Evolutionary conservation across 2,888 invertebrate species (phyloP).

Genomic region (Euzetes globulus): DNA sequence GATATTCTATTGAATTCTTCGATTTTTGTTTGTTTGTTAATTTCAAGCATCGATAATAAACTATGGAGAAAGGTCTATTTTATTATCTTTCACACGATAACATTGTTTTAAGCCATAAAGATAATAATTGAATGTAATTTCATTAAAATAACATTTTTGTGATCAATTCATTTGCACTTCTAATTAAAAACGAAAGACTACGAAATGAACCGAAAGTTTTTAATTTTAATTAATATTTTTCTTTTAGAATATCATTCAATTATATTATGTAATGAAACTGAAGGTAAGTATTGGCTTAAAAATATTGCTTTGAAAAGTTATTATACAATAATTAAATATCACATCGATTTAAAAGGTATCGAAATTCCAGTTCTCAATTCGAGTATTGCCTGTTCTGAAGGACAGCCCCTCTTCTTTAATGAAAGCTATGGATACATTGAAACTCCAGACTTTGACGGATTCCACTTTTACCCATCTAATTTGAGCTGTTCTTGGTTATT

Average conservation of each 20-base stretch:
- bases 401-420: slow-evolving; percentile 32
- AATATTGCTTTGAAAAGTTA: not conserved
- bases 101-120: not conserved
- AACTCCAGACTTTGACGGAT: slow-evolving; percentile 37
- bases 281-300: not conserved
- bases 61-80: not conserved
- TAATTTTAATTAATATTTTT: too few species aligned
- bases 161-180: not conserved
- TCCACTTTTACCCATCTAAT: slow-evolving; percentile 37
- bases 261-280: not conserved
- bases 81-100: not conserved
- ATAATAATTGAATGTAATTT: not conserved
- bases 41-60: not conserved
- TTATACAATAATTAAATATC: not conserved
- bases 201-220: too few species aligned
- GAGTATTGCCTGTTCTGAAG: slow-evolving; percentile 25
- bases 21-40: too few species aligned
- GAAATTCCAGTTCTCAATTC: not conserved
- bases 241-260: too few species aligned
- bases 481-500: slow-evolving; percentile 39
- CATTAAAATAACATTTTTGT: not conserved
- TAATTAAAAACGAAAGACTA: too few species aligned
- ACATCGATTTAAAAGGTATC: not conserved
- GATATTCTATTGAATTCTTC: too few species aligned
- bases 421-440: slow-evolving; percentile 35